These are phyloP conservation scores for Narcine bancroftii DNA, from an alignment of 2,113 vertebrate species.

Conservation along the genomic window DNA sequence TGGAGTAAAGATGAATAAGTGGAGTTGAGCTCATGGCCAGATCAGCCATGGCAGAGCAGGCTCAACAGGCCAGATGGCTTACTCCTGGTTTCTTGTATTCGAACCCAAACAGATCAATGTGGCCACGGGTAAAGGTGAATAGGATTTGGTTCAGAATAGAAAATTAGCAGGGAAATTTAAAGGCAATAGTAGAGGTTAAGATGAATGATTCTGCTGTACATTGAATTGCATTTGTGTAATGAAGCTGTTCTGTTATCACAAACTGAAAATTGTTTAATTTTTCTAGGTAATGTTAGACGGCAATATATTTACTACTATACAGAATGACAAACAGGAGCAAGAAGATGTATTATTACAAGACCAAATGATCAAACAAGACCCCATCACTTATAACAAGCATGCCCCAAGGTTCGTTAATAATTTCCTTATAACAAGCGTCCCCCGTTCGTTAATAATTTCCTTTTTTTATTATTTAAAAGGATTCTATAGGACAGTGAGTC, in stretches of 20 bases:
- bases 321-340: constrained; percentile 40
- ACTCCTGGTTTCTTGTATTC: no score
- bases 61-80: no score
- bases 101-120: not conserved
- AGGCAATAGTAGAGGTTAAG: not conserved
- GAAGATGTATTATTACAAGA: constrained; percentile 34
- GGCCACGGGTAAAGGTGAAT: not conserved
- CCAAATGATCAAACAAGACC: constrained; percentile 34
- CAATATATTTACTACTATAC: constrained; percentile 50
- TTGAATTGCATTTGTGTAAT: not conserved
- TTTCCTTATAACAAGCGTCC: no score
- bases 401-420: constrained; percentile 63
- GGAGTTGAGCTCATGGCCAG: no score
- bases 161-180: not conserved
- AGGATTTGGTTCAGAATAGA: not conserved
- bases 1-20: no score
- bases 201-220: not conserved
- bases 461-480: no score
- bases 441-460: constrained; percentile 50
- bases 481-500: not conserved
- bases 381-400: constrained; percentile 52
- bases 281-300: constrained; percentile 76
- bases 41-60: no score
- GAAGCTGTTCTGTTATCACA: not conserved
- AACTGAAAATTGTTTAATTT: not conserved